phyloP scores from a whole-genome alignment of 2,797 vertebrate genomes.

The Pangasius macronema region DNA sequence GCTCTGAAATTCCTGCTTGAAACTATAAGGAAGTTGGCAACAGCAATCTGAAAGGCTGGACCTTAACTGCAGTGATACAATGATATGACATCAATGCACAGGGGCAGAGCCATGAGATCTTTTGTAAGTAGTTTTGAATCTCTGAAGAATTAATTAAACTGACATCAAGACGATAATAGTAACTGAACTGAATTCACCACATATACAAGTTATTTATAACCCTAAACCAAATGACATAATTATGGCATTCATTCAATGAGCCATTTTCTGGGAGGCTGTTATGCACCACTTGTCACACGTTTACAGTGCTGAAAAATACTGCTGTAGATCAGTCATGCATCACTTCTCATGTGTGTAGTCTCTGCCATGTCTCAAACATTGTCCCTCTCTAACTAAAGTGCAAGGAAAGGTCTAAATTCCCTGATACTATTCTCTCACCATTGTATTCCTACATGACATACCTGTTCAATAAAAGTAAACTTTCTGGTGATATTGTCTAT shows the following conservation, averaged over 20 bases:
- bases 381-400: not conserved
- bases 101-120: not conserved
- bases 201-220: not conserved
- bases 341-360: not conserved
- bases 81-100: not conserved
- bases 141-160: not conserved
- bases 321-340: not conserved
- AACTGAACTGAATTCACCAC: constrained; percentile 1
- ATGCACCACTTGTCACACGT: not conserved
- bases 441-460: not conserved
- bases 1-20: not conserved
- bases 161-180: not conserved
- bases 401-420: not conserved
- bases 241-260: not conserved
- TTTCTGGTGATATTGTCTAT: not conserved
- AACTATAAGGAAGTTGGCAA: constrained; percentile 31
- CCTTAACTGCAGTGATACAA: not conserved
- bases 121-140: not conserved
- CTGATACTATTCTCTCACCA: not conserved
- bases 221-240: not conserved
- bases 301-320: not conserved
- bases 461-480: not conserved
- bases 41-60: not conserved
- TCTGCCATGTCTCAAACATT: not conserved
- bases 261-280: not conserved